Evolutionary conservation across 2,888 invertebrate species (phyloP), one percentile per base, ranked within the genome.

Genomic region (Xylocampa areola): DNA sequence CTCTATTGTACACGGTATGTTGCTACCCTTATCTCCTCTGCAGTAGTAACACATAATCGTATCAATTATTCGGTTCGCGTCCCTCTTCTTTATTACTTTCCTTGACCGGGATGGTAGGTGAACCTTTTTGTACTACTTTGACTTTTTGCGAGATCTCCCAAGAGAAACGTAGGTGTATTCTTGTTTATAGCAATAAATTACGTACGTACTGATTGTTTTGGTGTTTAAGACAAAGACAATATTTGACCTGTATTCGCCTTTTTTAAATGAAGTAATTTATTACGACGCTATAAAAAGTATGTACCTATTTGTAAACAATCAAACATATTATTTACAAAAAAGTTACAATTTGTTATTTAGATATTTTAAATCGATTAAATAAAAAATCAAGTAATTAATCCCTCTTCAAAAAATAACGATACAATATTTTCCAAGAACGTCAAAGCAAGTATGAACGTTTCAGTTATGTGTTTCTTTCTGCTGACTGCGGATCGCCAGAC

Each of bases 21-120:
- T 70, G 30, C 55, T 52, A 63, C 66, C 73, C 81, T 76, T 71
- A 79, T 63, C 76, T 80, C 79, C 81, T 78, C 68, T 78, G 79
- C 77, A 86, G 84, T 85, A 80, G 87, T 86, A 86, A 87, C 88
- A 89, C 87, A 90, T 90, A 91, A 91, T 88, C 87, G 89, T 90
- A 92, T 92, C 90, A 91, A 92, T 92, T 92, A 92, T 92, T 91
- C 91, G 90, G 86, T 84, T 87, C 87, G 88, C 87, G 88, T 91
- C 88, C 82, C 82, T 86, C 86, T 90, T 86, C 88, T 90, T 90
- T 91, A 91, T 92, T 91, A 89, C 90, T 84, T 86, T 86, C 83
- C 82, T 81, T 78, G 79, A 80, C 82, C 77, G 80, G 78, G 77
- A 79, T 73, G 76, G 79, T 83, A 78, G 78, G 81, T 80, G 78